Base-by-base conservation (phyloP, 1,140 invertebrate species). In the Lucilia cuprina region DNA sequence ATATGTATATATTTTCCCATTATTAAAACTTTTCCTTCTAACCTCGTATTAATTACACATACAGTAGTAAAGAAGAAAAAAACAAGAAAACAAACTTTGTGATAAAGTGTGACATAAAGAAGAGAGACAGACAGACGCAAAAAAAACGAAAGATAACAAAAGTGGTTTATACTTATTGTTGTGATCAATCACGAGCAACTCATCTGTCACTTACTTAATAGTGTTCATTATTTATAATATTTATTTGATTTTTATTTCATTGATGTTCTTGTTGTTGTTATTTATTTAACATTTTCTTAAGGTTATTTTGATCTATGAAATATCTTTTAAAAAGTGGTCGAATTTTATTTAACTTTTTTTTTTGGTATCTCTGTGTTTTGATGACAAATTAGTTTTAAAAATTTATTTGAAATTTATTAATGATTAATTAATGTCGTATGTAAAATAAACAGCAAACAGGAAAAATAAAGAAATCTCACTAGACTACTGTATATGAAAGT, bases 141-240 rank as follows among this genome's bases (percentile, higher is more conserved):
- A 41, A 41, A 41, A 41, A 41, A 41, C 25, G 25, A 77, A 13
- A 77, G 74, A 77, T 77, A 77, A 77, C 74, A 77, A 77, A 77
- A 77, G 74, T 77, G 74, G 74, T 77, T 77, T 77, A 77, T 82
- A 35, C 55, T 82, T 82, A 82, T 82, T 70, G 65, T 49, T 78
- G 50, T 84, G 78, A 84, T 84, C 84, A 84, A 84, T 84, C 84
- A 84, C 84, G 80, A 55, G 74, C 78, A 82, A 70, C 78, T 84
- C 84, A 82, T 84, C 84, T 84, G 84, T 84, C 84, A 84, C 65
- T 74, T 82, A 80, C 65, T 82, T 82, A 84, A 84, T 84, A 82
- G 84, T 82, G 77, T 84, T 84, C 84, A 84, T 84, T 84, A 84
- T 84, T 84, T 84, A 84, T 82, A 82, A 82, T 82, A 82, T 82